A percentile compares a stretch with the other conserved stretches of the same genome.
Conservation (phyloP, 1,140 invertebrate genomes). For the Aphelenchoides fujianensis region DNA sequence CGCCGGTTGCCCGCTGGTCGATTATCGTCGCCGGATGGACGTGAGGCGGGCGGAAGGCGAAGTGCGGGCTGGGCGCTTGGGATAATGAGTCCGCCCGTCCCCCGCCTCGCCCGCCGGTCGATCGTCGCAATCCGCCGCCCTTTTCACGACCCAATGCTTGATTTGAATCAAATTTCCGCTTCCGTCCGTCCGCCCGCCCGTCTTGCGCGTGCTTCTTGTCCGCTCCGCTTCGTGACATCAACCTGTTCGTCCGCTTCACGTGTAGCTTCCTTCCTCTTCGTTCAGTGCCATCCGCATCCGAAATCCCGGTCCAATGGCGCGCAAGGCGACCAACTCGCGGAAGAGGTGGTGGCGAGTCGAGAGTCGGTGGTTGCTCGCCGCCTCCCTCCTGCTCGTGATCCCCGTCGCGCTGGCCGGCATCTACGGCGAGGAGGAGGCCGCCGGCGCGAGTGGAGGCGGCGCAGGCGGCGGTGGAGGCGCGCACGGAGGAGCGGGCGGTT, state of each 20-base stretch:
- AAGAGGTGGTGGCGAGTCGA: neutral
- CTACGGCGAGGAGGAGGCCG: neutral
- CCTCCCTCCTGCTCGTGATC: neutral
- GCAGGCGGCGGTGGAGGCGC: neutral
- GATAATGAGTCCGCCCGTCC: neutral
- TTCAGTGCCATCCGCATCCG: neutral
- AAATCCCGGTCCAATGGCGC: conserved; percentile 1
- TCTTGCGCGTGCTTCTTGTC: too few relatives aligned
- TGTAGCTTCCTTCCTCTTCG: too few relatives aligned
- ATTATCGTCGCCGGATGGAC: too few relatives aligned
- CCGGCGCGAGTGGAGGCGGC: neutral
- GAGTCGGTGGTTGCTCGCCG: neutral
- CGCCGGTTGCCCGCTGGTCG: too few relatives aligned
- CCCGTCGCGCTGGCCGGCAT: neutral
- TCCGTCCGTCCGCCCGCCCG: neutral
- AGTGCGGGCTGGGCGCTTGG: neutral
- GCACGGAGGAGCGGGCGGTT: too few relatives aligned
- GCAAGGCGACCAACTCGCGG: too few relatives aligned
- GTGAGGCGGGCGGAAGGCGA: too few relatives aligned
- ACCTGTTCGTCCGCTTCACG: too few relatives aligned
- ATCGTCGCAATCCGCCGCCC: neutral
- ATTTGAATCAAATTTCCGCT: conserved; percentile 8
- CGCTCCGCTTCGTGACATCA: too few relatives aligned
- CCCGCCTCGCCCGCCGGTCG: too few relatives aligned
- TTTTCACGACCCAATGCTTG: conserved; percentile 8